Evolutionary conservation across 2,797 vertebrate species (phyloP), one percentile per base, ranked within the genome.

Genomic region (Neosilurus mollespiculum): DNA sequence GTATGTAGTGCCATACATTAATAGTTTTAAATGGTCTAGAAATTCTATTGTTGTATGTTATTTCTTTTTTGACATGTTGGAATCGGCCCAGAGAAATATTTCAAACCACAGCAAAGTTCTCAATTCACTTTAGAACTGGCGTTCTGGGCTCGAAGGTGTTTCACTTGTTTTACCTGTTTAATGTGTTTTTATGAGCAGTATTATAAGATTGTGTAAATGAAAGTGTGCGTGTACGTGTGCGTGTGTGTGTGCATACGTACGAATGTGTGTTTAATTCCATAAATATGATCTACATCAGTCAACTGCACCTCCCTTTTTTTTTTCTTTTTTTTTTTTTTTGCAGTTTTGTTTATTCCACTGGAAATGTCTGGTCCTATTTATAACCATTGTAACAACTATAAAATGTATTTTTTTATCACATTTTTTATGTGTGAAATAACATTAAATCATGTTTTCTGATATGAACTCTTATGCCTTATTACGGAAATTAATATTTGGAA

Each of bases 361-460:
- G 87, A 88, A 86, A 90, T 81, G 53, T 86, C 88, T 87, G 86
- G 87, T 91, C 85, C 65, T 89, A 87, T 92, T 88, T 88, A 87
- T 93, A 94, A 93, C 92, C 92, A 90, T 90, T 94, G 93, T 94
- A 94, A 94, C 93, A 92, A 90, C 89, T 93, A 94, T 92, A 92
- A 94, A 92, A 93, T 95, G 94, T 95, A 94, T 95, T 95, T 95
- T 95, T 95, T 91, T 95, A 95, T 94, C 92, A 91, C 91, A 92
- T 95, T 95, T 95, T 95, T 92, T 95, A 94, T 90, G 87, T 93
- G 92, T 88, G 88, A 91, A 92, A 93, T 93, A 94, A 95, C 93
- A 95, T 94, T 94, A 95, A 94, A 95, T 91, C 75, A 93, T 89
- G 89, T 93, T 94, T 94, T 91, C 91, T 91, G 92, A 93, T 89